Conservation (phyloP, 2,797 vertebrate genomes). For the Acanthiza pusilla region DNA sequence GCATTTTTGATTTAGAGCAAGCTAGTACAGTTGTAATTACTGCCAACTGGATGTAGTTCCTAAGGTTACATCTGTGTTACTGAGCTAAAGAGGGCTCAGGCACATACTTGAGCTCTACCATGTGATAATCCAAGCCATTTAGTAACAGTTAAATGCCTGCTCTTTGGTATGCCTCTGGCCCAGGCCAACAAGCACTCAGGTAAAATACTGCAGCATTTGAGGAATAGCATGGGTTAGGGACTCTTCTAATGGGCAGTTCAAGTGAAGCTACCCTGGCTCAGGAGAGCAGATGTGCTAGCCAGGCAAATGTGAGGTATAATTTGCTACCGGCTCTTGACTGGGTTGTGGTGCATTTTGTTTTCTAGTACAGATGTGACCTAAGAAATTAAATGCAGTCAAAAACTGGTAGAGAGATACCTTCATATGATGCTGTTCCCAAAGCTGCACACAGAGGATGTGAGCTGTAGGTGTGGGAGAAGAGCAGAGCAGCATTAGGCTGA, state of each 20-base stretch:
- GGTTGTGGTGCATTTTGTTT: neutral
- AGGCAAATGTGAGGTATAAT: neutral
- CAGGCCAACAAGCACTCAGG: neutral
- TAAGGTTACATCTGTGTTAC: neutral
- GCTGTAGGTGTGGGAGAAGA: neutral
- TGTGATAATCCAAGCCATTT: neutral
- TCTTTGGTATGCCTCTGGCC: neutral
- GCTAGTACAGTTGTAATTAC: neutral
- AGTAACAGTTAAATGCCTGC: neutral
- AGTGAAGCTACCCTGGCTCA: neutral
- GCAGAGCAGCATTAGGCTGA: accelerated
- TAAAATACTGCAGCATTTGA: neutral
- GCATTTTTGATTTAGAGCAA: neutral
- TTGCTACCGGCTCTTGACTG: neutral
- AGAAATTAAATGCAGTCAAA: neutral
- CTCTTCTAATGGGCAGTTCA: accelerated
- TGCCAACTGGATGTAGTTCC: neutral
- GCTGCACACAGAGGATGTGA: neutral
- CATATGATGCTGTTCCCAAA: neutral
- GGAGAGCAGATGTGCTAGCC: neutral
- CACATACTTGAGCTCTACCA: neutral
- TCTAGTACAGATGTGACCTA: neutral
- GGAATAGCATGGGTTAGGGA: neutral
- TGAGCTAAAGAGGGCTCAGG: neutral
- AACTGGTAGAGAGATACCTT: neutral